These are phyloP conservation scores for Pterocles orientalis DNA, from an alignment of 2,113 vertebrate species.

Conservation along the genomic window DNA sequence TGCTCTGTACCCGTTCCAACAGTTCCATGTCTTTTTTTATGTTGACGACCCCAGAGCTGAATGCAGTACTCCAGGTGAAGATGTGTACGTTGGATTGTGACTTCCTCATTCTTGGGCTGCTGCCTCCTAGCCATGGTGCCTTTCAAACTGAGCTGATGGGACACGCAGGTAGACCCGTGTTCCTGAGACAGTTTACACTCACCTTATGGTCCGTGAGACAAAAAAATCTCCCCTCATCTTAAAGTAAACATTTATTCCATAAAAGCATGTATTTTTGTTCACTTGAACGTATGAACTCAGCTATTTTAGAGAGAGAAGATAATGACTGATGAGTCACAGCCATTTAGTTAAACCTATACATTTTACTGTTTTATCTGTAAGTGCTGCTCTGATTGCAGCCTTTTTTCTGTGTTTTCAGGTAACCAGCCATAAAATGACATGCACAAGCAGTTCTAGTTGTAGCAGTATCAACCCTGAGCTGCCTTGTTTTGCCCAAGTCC, in stretches of 20 bases:
- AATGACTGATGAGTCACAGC: too few species aligned
- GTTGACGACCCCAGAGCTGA: background rate
- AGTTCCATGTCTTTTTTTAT: background rate
- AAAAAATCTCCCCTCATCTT: background rate
- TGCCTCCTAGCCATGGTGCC: background rate
- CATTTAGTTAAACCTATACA: background rate
- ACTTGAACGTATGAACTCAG: background rate
- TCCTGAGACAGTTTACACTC: background rate
- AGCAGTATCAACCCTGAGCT: background rate
- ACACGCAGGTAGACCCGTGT: rapidly evolving
- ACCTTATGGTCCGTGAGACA: background rate
- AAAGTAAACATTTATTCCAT: background rate
- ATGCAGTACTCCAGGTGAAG: background rate
- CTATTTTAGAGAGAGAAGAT: too few species aligned
- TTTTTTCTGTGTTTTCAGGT: background rate
- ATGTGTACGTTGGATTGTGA: background rate
- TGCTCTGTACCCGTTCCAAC: rapidly evolving
- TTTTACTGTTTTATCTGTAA: background rate
- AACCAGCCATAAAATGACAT: background rate
- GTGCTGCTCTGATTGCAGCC: background rate
- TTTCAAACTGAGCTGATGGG: background rate
- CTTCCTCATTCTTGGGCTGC: background rate
- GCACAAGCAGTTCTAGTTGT: background rate
- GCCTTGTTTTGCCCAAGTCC: background rate
- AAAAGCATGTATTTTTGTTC: background rate